Percentiles rank a stretch among this genome's conserved stretches.
phyloP scores from a whole-genome alignment of 2,113 vertebrate species.

The Eretmochelys imbricata region DNA sequence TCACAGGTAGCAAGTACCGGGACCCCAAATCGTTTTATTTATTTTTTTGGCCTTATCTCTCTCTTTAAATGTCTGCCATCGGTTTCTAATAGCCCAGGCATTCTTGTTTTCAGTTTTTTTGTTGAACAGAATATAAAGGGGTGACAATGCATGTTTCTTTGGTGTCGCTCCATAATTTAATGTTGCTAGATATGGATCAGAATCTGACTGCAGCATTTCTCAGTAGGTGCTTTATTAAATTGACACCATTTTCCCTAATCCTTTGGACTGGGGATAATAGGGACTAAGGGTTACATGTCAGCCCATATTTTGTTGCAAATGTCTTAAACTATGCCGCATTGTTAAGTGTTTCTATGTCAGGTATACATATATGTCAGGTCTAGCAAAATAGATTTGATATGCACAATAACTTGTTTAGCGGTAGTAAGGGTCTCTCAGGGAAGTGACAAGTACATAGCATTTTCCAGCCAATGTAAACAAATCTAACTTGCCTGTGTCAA shows the following conservation, averaged over 20 bases:
- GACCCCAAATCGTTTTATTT: not conserved
- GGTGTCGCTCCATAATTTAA: not conserved
- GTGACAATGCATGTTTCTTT: not conserved
- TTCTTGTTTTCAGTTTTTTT: not conserved
- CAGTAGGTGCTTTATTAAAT: not conserved
- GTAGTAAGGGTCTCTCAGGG: not conserved
- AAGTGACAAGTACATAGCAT: not conserved
- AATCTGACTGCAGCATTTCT: not conserved
- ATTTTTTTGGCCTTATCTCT: not conserved
- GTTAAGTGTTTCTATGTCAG: not conserved
- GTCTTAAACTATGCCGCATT: not conserved
- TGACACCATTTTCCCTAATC: not conserved
- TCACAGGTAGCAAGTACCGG: not conserved
- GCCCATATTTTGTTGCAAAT: not conserved
- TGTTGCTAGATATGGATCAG: not conserved
- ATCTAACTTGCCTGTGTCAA: not conserved
- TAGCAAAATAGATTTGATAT: not conserved
- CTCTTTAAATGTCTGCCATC: not conserved
- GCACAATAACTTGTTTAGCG: not conserved
- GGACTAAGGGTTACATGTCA: not conserved
- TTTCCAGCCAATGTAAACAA: not conserved
- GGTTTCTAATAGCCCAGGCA: not conserved
- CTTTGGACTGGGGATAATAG: not conserved
- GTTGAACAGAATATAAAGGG: not conserved
- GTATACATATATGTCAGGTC: not conserved